These are phyloP conservation scores for Galendromus occidentalis DNA, from an alignment of 1,140 invertebrate genomes.

Conservation along the genomic window DNA sequence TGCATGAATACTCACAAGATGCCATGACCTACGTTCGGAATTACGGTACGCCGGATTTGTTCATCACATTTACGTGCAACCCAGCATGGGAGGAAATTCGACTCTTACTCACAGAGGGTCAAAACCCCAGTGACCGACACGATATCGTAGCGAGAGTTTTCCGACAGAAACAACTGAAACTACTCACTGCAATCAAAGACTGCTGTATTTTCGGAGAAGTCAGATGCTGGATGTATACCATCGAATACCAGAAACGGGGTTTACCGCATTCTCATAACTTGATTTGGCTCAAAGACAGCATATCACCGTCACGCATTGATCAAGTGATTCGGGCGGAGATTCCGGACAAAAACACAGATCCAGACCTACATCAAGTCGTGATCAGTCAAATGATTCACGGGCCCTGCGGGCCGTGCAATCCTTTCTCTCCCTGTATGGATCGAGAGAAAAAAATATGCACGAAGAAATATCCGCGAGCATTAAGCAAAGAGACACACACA, in stretches of 20 bases:
- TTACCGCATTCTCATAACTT: constrained; percentile 29
- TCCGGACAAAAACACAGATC: constrained; percentile 29
- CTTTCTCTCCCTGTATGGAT: constrained; percentile 20
- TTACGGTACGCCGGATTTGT: constrained; percentile 27
- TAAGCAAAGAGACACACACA: constrained; percentile 15
- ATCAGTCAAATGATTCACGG: constrained; percentile 24
- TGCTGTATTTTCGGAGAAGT: constrained; percentile 13
- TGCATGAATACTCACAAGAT: constrained; percentile 21
- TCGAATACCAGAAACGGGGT: constrained; percentile 31
- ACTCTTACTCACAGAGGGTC: constrained; percentile 20
- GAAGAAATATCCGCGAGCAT: constrained; percentile 17
- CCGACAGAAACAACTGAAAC: constrained; percentile 23
- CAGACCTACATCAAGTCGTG: constrained; percentile 24
- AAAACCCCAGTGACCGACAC: constrained; percentile 23
- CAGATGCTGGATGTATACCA: constrained; percentile 20
- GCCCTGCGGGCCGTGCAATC: constrained; percentile 29
- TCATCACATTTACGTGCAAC: constrained; percentile 33
- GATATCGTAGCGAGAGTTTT: constrained; percentile 29
- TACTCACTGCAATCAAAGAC: constrained; percentile 23
- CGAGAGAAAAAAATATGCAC: constrained; percentile 19
- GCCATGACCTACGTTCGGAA: constrained; percentile 23
- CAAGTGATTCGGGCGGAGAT: constrained; percentile 34
- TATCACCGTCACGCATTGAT: neutral
- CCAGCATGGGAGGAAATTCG: constrained; percentile 32
- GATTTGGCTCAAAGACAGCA: constrained; percentile 16